phyloP scores from a whole-genome alignment of 2,888 invertebrate species.

The Yponomeuta cagnagella region DNA sequence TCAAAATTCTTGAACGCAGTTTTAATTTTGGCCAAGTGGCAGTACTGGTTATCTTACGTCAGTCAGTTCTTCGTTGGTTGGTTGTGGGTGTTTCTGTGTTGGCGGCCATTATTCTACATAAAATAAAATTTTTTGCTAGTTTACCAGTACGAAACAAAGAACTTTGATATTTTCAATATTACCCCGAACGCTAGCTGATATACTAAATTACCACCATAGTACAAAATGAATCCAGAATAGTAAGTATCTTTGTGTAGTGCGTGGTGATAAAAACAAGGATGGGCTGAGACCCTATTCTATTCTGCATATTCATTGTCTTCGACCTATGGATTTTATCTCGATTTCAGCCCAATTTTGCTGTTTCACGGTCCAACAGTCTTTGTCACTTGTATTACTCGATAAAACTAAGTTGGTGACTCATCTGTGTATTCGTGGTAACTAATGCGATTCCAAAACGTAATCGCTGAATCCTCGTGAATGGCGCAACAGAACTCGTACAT shows the following conservation, averaged over 20 bases:
- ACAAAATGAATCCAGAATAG: slow-evolving; percentile 89
- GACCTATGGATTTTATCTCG: slow-evolving; percentile 25
- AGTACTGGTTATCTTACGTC: slow-evolving; percentile 72
- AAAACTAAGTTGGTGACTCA: slow-evolving; percentile 51
- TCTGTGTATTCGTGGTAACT: slow-evolving; percentile 49
- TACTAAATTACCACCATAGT: slow-evolving; percentile 55
- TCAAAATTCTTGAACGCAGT: slow-evolving; percentile 44
- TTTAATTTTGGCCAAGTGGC: slow-evolving; percentile 69
- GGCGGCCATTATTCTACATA: slow-evolving; percentile 75
- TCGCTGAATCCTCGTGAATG: slow-evolving; percentile 47
- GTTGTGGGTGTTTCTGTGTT: slow-evolving; percentile 66
- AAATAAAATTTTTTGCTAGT: slow-evolving; percentile 64
- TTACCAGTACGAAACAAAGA: slow-evolving; percentile 61
- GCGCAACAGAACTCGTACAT: slow-evolving; percentile 31
- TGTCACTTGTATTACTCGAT: background rate
- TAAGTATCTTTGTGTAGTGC: slow-evolving; percentile 75
- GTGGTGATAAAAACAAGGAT: slow-evolving; percentile 53
- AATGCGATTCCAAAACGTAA: slow-evolving; percentile 51
- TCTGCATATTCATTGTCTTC: slow-evolving; percentile 59
- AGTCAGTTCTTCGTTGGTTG: slow-evolving; percentile 24
- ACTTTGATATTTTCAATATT: slow-evolving; percentile 48
- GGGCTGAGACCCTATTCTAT: slow-evolving; percentile 47
- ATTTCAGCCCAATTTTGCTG: background rate
- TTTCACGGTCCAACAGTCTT: background rate
- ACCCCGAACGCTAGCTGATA: slow-evolving; percentile 47